phyloP scores from a whole-genome alignment of 2,797 vertebrate genomes.

The Bovichtus diacanthus region DNA sequence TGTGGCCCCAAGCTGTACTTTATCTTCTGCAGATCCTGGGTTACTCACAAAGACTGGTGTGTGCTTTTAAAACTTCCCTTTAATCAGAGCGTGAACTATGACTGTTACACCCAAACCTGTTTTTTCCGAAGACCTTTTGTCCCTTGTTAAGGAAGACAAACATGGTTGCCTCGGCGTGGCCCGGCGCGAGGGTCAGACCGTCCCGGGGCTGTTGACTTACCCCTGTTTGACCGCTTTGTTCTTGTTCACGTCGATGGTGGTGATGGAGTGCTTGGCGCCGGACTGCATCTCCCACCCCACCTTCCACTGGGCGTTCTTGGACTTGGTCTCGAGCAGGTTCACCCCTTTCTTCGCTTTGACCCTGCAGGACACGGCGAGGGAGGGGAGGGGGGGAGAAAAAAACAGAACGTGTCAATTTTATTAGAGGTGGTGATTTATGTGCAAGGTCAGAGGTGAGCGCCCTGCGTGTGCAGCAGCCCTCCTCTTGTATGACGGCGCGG shows the following conservation, averaged over 20 bases:
- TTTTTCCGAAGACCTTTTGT: conserved; percentile 22
- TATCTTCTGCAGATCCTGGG: conserved; percentile 10
- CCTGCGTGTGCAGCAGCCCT: conserved; percentile 37
- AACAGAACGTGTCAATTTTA: conserved; percentile 55
- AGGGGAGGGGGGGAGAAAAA: conserved; percentile 19
- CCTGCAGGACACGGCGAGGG: conserved; percentile 77
- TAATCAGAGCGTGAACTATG: conserved; percentile 36
- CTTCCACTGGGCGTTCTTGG: conserved; percentile 92
- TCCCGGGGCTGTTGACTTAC: conserved; percentile 81
- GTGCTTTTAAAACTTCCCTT: conserved; percentile 42
- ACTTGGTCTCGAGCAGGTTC: conserved; percentile 92
- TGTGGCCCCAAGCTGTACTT: conserved; percentile 30
- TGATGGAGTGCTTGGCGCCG: conserved; percentile 96
- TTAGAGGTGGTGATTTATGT: conserved; percentile 69
- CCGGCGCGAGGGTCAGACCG: too few species aligned
- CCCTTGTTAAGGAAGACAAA: conserved; percentile 37
- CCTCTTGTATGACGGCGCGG: conserved; percentile 57
- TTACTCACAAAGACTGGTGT: conserved; percentile 4
- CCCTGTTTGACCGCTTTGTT: conserved; percentile 83
- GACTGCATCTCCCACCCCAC: conserved; percentile 94
- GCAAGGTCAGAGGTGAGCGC: conserved; percentile 60
- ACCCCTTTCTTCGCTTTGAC: conserved; percentile 99
- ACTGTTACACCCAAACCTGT: conserved; percentile 23
- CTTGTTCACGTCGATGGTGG: conserved; percentile 92
- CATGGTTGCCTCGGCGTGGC: background rate